Base-by-base conservation (phyloP, 2,113 vertebrate genomes). In the Brachirus orientalis region DNA sequence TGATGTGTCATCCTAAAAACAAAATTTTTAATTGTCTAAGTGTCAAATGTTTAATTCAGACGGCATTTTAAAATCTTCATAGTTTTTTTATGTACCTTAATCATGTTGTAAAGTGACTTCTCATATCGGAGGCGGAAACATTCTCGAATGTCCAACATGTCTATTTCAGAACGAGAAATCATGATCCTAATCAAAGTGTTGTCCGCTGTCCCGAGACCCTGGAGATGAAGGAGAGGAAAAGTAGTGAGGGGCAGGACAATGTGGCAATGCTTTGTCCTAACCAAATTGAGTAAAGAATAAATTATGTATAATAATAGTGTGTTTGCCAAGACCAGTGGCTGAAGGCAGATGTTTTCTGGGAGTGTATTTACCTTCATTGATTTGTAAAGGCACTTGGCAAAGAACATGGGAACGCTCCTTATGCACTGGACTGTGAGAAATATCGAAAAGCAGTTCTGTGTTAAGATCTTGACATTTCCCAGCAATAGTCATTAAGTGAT, bases 141-240 rank as follows among this genome's bases (percentile, higher is more conserved):
- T 84, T 98, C 97, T 10, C 98, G 90, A 55, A 99, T 98, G 82
- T 99, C 97, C 75, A 99, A 83, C 94, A 98, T 98, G 86, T 99
- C 98, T 0, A 95, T 91, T 90, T 99, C 96, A 0, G 95, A 95
- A 46, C 97, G 96, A 33, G 90, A 94, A 73, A 99, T 95, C 98
- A 99, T 97, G 91, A 99, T 97, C 57, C 97, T 93, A 86, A 98
- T 98, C 87, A 99, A 88, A 0, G 95, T 98, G 93, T 98, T 96
- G 91, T 99, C 98, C 2, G 94, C 93, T 0, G 96, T 98, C 8
- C 97, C 97, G 17, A 99, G 81, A 40, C 96, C 98, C 97, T 99
- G 80, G 5, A 69, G 80, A 82, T 8, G 1, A 40, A 0, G 33
- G 40, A 50, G 28, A 66, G 19, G 40, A 51, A 10, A 28, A 28